Evolutionary conservation across 2,888 invertebrate genomes (phyloP).

Genomic region (Drosophila eohydei): DNA sequence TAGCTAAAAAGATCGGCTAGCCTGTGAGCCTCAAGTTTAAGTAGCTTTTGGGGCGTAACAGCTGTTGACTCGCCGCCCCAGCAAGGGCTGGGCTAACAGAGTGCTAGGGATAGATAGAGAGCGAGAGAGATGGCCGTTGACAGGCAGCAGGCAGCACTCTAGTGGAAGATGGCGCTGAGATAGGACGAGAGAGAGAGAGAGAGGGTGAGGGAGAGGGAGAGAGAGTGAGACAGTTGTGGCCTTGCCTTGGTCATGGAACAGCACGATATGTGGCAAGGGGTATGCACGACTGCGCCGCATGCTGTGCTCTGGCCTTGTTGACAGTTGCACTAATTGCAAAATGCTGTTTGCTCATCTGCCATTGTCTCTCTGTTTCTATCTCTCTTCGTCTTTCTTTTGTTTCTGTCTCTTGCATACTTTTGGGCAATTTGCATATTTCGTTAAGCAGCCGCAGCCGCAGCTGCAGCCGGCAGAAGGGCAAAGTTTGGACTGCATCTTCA

Average conservation of each 20-base stretch:
- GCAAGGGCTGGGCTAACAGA: background rate
- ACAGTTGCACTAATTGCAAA: conserved; percentile 80
- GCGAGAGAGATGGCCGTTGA: background rate
- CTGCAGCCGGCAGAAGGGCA: conserved; percentile 16
- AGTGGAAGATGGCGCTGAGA: conserved; percentile 45
- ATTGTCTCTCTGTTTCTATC: conserved; percentile 18
- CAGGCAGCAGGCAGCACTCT: conserved; percentile 46
- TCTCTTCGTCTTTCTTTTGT: conserved; percentile 27
- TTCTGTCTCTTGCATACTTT: conserved; percentile 61
- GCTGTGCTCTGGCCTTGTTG: conserved; percentile 57
- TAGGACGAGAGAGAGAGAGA: conserved; percentile 4
- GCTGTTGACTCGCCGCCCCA: background rate
- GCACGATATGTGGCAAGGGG: conserved; percentile 8
- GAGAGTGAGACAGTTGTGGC: conserved; percentile 20
- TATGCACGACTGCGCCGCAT: conserved; percentile 22
- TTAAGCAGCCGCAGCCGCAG: conserved; percentile 58
- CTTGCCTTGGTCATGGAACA: conserved; percentile 42
- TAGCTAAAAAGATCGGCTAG: background rate
- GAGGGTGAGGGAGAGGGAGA: no score
- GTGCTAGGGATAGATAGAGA: background rate
- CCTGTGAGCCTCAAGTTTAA: conserved; percentile 2
- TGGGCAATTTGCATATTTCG: conserved; percentile 75
- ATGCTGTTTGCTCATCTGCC: conserved; percentile 65
- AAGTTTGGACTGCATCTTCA: conserved; percentile 1
- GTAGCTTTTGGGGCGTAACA: conserved; percentile 2